These are phyloP conservation scores for Iphiclides podalirius DNA, from an alignment of 2,888 invertebrate species.

Conservation along the genomic window DNA sequence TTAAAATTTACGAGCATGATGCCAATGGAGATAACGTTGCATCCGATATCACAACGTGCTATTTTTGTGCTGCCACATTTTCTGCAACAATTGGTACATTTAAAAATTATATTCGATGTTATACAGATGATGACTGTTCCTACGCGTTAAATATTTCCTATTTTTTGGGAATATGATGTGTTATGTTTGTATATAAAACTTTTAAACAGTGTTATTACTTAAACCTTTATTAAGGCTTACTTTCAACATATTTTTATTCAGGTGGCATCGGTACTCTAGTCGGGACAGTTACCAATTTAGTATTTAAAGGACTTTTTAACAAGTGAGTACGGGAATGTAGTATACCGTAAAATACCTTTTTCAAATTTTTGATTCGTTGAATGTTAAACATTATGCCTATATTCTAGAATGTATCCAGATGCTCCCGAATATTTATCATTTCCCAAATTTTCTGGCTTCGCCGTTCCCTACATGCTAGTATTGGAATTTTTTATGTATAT, in stretches of 20 bases:
- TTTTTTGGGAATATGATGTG: too few species aligned
- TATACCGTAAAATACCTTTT: too few species aligned
- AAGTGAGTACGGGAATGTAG: conserved; percentile 34
- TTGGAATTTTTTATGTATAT: conserved; percentile 44
- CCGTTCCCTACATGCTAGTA: conserved; percentile 54
- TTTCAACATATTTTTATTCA: too few species aligned
- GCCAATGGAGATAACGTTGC: conserved; percentile 60
- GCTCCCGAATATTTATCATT: conserved; percentile 72
- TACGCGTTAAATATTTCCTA: too few species aligned
- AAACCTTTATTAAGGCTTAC: too few species aligned
- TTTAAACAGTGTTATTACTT: too few species aligned
- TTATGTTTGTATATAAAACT: too few species aligned
- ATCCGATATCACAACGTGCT: conserved; percentile 86
- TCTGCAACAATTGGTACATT: conserved; percentile 83
- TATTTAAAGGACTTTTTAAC: conserved; percentile 82
- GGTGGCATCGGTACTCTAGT: conserved; percentile 88
- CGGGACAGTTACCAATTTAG: conserved; percentile 88
- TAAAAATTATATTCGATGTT: neutral
- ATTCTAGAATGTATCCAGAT: conserved; percentile 78
- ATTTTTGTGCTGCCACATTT: conserved; percentile 86
- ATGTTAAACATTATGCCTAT: neutral
- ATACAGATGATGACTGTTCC: too few species aligned
- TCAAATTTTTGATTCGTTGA: too few species aligned
- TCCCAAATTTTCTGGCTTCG: conserved; percentile 53
- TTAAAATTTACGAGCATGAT: conserved; percentile 72